phyloP scores from a whole-genome alignment of 2,797 vertebrate species.

The Aplochiton taeniatus region DNA sequence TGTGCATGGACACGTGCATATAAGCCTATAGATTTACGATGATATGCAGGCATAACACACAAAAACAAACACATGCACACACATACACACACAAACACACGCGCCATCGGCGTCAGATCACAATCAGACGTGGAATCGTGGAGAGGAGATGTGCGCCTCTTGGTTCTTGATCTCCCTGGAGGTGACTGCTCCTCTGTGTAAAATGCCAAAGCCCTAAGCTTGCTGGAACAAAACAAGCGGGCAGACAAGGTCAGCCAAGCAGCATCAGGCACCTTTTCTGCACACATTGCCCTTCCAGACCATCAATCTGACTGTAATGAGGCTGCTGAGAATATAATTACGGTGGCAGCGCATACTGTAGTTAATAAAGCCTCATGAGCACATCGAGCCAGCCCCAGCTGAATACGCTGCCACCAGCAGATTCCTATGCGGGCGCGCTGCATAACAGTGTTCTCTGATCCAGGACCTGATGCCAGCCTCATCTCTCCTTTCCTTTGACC shows the following conservation, averaged over 20 bases:
- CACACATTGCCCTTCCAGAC: constrained; percentile 30
- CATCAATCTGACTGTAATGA: constrained; percentile 56
- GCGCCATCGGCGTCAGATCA: background rate
- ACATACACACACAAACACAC: background rate
- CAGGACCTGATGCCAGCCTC: constrained; percentile 22
- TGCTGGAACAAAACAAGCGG: constrained; percentile 43
- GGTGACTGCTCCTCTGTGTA: constrained; percentile 18
- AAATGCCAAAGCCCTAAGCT: constrained; percentile 8
- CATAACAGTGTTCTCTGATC: background rate
- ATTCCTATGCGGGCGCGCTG: constrained; percentile 41
- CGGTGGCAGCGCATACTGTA: constrained; percentile 28
- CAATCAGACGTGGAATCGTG: too few relatives aligned
- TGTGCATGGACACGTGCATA: constrained; percentile 11
- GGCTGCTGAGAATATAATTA: constrained; percentile 44
- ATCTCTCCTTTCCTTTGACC: constrained; percentile 32
- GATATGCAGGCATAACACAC: constrained; percentile 1
- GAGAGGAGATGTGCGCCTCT: too few relatives aligned
- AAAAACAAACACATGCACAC: too few relatives aligned
- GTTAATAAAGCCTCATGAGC: constrained; percentile 47
- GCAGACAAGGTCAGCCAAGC: constrained; percentile 61
- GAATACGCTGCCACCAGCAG: constrained; percentile 45
- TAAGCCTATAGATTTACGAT: constrained; percentile 13
- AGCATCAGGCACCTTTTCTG: constrained; percentile 46
- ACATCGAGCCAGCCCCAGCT: constrained; percentile 15
- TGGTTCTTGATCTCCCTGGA: constrained; percentile 19